Percentiles rank a stretch among this genome's conserved stretches.
These are phyloP conservation scores for Goniozus legneri DNA, from an alignment of 1,140 invertebrate species.

Conservation along the genomic window DNA sequence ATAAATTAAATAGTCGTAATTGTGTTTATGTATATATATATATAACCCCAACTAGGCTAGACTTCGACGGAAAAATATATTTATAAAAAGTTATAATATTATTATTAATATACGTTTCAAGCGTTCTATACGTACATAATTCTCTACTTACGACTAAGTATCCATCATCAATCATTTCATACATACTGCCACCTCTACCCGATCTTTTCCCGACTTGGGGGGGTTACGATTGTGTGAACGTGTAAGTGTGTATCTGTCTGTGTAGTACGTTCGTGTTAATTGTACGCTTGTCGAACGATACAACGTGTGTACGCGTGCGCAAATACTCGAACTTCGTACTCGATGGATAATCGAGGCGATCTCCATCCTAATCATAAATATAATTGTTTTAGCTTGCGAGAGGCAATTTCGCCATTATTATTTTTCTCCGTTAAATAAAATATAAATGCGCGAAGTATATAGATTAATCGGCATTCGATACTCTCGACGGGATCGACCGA, in stretches of 20 bases:
- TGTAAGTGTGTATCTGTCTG: slow-evolving; percentile 20
- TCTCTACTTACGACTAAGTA: slow-evolving; percentile 45
- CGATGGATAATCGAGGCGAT: too few relatives aligned
- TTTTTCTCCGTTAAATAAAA: too few relatives aligned
- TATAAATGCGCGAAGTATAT: too few relatives aligned
- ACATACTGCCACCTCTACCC: slow-evolving; percentile 18
- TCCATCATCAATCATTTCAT: slow-evolving; percentile 30
- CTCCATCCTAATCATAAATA: too few relatives aligned
- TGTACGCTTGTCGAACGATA: too few relatives aligned
- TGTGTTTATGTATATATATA: slow-evolving; percentile 49
- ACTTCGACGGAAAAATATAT: slow-evolving; percentile 57
- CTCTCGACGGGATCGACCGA: too few relatives aligned
- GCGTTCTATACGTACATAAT: slow-evolving; percentile 46
- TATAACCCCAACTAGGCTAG: slow-evolving; percentile 55
- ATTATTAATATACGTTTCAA: slow-evolving; percentile 50
- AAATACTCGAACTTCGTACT: too few relatives aligned
- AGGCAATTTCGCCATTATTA: too few relatives aligned
- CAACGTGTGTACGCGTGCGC: too few relatives aligned
- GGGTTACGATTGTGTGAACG: slow-evolving; percentile 4
- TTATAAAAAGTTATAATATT: slow-evolving; percentile 56
- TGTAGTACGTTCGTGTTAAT: too few relatives aligned
- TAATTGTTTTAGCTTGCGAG: too few relatives aligned
- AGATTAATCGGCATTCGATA: too few relatives aligned
- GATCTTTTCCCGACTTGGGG: slow-evolving; percentile 7
- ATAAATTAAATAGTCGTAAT: slow-evolving; percentile 53